phyloP scores from a whole-genome alignment of 2,797 vertebrate genomes.

The Lepus townsendii region DNA sequence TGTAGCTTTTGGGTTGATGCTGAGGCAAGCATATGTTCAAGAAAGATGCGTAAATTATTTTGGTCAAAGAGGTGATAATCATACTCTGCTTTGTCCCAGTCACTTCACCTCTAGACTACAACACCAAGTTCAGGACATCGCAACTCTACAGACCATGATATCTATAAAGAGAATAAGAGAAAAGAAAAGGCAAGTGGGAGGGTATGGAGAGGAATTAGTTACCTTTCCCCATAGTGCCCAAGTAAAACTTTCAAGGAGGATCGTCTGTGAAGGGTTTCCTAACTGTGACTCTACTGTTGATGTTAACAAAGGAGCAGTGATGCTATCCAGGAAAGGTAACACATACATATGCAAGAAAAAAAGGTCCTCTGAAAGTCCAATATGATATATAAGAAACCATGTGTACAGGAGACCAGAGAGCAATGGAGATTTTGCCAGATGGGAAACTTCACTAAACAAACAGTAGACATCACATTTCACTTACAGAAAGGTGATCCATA shows the following conservation, averaged over 20 bases:
- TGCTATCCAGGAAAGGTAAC: slow-evolving; percentile 37
- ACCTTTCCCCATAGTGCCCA: not conserved
- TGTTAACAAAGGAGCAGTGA: not conserved
- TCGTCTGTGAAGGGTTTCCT: not conserved
- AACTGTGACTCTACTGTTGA: not conserved
- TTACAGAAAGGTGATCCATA: not conserved
- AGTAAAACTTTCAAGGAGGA: not conserved
- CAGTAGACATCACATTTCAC: not conserved
- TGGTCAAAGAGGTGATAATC: not conserved
- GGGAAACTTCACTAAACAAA: not conserved
- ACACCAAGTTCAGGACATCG: not conserved
- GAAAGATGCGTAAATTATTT: not conserved
- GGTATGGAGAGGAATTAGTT: not conserved
- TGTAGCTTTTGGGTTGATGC: not conserved
- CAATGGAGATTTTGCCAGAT: not conserved
- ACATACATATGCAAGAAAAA: not conserved
- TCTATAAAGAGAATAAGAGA: not conserved
- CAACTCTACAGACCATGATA: not conserved
- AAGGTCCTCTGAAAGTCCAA: not conserved
- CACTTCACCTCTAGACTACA: not conserved
- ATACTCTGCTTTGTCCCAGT: not conserved
- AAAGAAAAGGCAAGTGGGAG: rapidly evolving
- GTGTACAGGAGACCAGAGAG: not conserved
- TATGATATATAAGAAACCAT: not conserved
- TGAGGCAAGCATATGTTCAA: not conserved